Percentiles rank a stretch among this genome's conserved stretches.
Evolutionary conservation across 2,888 invertebrate genomes (phyloP).

Genomic region (Callinectes sapidus): DNA sequence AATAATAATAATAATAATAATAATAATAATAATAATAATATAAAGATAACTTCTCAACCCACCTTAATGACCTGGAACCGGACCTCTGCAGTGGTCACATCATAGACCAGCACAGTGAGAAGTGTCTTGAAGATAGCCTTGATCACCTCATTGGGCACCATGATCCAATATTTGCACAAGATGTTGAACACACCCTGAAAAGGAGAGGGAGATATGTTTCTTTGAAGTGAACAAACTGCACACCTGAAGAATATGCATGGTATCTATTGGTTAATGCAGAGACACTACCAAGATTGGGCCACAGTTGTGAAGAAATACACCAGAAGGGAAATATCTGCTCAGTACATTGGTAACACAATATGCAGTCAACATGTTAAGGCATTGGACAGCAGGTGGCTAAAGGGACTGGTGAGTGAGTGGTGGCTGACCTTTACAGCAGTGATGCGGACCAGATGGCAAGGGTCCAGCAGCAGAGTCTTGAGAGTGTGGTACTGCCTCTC

Average conservation of each 20-base stretch:
- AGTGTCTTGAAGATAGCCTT: constrained; percentile 74
- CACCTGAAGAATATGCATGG: too few relatives aligned
- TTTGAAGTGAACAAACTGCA: neutral
- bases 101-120: constrained; percentile 75
- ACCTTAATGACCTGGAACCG: constrained; percentile 75
- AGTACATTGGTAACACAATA: too few relatives aligned
- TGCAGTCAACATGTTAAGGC: too few relatives aligned
- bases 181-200: constrained; percentile 74
- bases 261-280: too few relatives aligned
- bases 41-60: neutral
- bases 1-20: neutral
- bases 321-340: too few relatives aligned
- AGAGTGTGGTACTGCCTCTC: constrained; percentile 66
- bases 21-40: neutral
- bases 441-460: constrained; percentile 69
- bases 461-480: constrained; percentile 64
- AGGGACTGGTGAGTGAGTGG: neutral
- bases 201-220: neutral
- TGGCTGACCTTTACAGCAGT: constrained; percentile 67
- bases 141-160: constrained; percentile 75
- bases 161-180: constrained; percentile 75
- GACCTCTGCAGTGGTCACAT: constrained; percentile 75
- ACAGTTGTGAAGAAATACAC: too few relatives aligned
- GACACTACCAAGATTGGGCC: too few relatives aligned
- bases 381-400: too few relatives aligned